Evolutionary conservation across 2,113 vertebrate species (phyloP).

Genomic region (Brachirus orientalis): DNA sequence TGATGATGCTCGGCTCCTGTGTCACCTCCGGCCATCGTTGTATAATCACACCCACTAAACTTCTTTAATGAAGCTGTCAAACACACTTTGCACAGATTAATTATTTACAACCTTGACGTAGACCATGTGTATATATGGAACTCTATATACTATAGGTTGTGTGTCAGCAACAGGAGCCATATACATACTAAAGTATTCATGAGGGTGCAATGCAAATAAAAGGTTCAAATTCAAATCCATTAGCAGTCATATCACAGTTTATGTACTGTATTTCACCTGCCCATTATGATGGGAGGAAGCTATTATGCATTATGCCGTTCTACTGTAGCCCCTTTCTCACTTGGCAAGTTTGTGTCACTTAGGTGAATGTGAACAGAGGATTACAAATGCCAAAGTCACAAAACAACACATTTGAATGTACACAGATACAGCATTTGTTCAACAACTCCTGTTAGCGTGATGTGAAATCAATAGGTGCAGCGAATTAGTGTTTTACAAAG

Average conservation of each 20-base stretch:
- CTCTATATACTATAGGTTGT: neutral
- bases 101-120: conserved; percentile 33
- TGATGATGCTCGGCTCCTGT: neutral
- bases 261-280: neutral
- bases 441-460: too few species aligned
- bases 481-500: too few species aligned
- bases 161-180: conserved; percentile 2
- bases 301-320: too few species aligned
- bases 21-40: conserved; percentile 8
- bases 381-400: too few species aligned
- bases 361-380: too few species aligned
- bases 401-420: too few species aligned
- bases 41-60: conserved; percentile 15
- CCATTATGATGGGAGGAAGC: too few species aligned
- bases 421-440: too few species aligned
- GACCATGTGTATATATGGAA: neutral
- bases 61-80: conserved; percentile 53
- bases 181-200: conserved; percentile 27
- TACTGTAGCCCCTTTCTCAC: too few species aligned
- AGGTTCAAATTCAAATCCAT: neutral
- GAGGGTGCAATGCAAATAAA: conserved; percentile 18
- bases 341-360: too few species aligned
- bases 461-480: too few species aligned
- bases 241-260: neutral
- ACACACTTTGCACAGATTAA: conserved; percentile 16